These are phyloP conservation scores for Macrotus californicus DNA, from an alignment of 2,113 vertebrate species.

Conservation along the genomic window DNA sequence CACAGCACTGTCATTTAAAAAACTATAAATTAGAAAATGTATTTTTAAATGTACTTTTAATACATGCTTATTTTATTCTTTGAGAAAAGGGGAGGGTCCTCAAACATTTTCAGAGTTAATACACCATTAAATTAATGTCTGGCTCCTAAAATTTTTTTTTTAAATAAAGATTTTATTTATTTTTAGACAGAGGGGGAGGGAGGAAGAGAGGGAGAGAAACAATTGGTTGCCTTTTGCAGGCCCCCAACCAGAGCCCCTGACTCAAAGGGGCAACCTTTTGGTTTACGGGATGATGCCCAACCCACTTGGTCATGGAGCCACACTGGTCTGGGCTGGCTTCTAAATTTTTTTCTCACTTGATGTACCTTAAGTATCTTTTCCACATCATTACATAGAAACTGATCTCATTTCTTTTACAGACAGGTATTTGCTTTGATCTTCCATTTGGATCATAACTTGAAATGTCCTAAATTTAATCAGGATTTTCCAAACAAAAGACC, in stretches of 20 bases:
- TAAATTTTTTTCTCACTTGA: slow-evolving; percentile 36
- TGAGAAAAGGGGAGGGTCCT: neutral
- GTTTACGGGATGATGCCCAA: no score
- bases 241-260: no score
- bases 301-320: no score
- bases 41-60: neutral
- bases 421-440: neutral
- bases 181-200: no score
- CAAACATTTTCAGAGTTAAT: neutral
- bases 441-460: neutral
- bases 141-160: neutral
- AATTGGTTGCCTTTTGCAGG: no score
- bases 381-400: neutral
- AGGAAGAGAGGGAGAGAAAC: no score
- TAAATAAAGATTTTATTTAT: no score
- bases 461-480: slow-evolving; percentile 26
- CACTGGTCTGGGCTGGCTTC: neutral
- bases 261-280: no score
- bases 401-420: slow-evolving; percentile 26
- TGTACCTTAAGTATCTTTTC: neutral
- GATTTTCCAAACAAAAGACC: slow-evolving; percentile 34
- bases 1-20: neutral
- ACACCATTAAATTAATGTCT: neutral
- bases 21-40: neutral
- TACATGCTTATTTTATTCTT: neutral